Percentiles rank a stretch among this genome's conserved stretches.
Conservation (phyloP, 2,113 vertebrate species). For the Amblyopsis rosae region DNA sequence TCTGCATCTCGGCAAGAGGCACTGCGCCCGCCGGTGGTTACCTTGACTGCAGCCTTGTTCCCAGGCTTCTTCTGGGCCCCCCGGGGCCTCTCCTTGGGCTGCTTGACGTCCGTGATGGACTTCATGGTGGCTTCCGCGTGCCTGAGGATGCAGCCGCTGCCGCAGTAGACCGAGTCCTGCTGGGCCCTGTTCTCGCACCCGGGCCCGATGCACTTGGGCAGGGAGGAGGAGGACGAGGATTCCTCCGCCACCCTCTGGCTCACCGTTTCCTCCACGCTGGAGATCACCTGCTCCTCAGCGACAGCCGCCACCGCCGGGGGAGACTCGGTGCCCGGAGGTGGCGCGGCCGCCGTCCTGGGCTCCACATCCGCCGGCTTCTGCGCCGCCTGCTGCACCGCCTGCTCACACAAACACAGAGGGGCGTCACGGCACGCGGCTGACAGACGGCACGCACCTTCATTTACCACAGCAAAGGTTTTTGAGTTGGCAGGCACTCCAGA, state of each 20-base stretch:
- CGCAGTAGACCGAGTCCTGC: slow-evolving; percentile 94
- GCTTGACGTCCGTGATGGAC: slow-evolving; percentile 87
- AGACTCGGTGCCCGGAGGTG: too few species aligned
- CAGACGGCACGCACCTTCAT: too few species aligned
- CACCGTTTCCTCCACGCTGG: slow-evolving; percentile 24
- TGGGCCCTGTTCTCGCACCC: slow-evolving; percentile 88
- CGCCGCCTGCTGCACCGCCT: too few species aligned
- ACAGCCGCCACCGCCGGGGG: too few species aligned
- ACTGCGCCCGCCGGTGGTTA: slow-evolving; percentile 50
- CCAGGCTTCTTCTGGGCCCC: slow-evolving; percentile 69
- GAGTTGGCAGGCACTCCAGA: too few species aligned
- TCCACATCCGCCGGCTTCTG: too few species aligned
- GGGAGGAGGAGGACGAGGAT: slow-evolving; percentile 41
- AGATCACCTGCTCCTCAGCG: background rate
- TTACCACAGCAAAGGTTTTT: too few species aligned
- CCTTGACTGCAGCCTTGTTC: slow-evolving; percentile 66
- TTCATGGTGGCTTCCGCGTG: slow-evolving; percentile 95
- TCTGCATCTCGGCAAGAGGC: slow-evolving; percentile 3
- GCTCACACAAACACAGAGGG: too few species aligned
- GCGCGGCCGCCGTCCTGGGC: too few species aligned
- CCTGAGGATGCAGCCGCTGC: slow-evolving; percentile 91
- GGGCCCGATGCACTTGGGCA: slow-evolving; percentile 90
- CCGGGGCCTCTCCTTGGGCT: slow-evolving; percentile 80
- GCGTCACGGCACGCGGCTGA: too few species aligned
- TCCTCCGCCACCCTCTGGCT: slow-evolving; percentile 56